A percentile compares a stretch with the other conserved stretches of the same genome.
phyloP scores from a whole-genome alignment of 2,113 vertebrate genomes.

The Cavia aperea region DNA sequence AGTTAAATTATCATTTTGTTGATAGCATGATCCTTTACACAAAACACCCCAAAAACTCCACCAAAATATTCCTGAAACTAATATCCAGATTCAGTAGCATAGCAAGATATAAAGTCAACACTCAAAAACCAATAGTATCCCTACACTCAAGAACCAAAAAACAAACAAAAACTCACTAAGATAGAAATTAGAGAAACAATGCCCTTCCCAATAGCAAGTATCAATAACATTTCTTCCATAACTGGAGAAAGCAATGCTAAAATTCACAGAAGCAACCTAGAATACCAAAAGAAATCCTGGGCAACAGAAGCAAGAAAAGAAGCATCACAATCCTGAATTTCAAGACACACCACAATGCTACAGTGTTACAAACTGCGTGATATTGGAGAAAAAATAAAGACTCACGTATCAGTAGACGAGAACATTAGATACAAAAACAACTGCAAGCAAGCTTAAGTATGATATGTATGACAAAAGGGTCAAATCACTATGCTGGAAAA shows the following conservation, averaged over 20 bases:
- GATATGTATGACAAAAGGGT: neutral
- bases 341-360: neutral
- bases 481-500: neutral
- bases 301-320: neutral
- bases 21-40: too few relatives aligned
- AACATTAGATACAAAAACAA: neutral
- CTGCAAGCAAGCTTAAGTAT: neutral
- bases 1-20: too few relatives aligned
- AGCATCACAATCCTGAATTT: neutral
- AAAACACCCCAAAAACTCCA: too few relatives aligned
- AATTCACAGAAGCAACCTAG: neutral
- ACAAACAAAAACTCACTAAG: neutral
- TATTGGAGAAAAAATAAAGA: neutral
- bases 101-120: neutral
- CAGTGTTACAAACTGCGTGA: neutral
- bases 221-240: too few relatives aligned
- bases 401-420: neutral
- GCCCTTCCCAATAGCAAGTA: neutral
- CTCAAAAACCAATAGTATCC: neutral
- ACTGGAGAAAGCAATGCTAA: neutral
- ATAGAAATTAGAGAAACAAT: neutral
- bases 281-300: neutral
- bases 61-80: too few relatives aligned
- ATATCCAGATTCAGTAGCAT: neutral
- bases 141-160: too few relatives aligned